A percentile compares a stretch with the other conserved stretches of the same genome.
Evolutionary conservation across 1,140 invertebrate species (phyloP).

Genomic region (Diachasma alloeum): DNA sequence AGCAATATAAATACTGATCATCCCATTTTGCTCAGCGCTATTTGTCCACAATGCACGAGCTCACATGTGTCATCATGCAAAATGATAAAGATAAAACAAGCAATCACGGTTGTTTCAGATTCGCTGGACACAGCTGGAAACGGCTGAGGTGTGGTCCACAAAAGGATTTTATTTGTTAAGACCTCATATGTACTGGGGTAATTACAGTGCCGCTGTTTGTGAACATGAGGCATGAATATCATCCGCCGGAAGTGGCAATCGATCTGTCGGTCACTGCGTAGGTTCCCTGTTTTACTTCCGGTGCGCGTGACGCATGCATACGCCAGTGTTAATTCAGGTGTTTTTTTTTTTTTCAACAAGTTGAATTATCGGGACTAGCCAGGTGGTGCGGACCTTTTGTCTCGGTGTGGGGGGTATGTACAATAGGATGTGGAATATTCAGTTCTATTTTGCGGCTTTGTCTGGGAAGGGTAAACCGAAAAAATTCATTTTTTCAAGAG

Average conservation of each 20-base stretch:
- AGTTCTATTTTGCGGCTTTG: neutral
- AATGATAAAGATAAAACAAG: too few species aligned
- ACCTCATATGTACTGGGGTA: neutral
- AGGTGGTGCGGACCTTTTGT: slow-evolving; percentile 6
- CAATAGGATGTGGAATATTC: neutral
- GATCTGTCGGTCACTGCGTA: neutral
- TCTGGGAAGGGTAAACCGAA: too few species aligned
- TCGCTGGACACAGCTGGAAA: too few species aligned
- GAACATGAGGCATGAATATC: slow-evolving; percentile 13
- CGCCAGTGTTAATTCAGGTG: slow-evolving; percentile 18
- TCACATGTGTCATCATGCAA: too few species aligned
- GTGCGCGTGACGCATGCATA: neutral
- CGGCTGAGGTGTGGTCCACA: too few species aligned
- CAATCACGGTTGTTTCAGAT: too few species aligned
- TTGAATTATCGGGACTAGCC: slow-evolving; percentile 1
- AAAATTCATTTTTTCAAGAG: too few species aligned
- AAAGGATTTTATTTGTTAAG: neutral
- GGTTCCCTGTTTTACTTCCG: neutral
- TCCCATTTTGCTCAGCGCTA: too few species aligned
- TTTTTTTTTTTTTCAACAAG: neutral
- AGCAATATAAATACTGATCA: neutral
- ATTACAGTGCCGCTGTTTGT: neutral
- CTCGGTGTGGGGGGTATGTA: neutral
- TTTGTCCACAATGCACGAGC: too few species aligned
- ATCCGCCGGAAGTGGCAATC: slow-evolving; percentile 22